Percentiles rank a stretch among this genome's conserved stretches.
Conservation (phyloP, 2,888 invertebrate genomes). For the Drosophila siamana region DNA sequence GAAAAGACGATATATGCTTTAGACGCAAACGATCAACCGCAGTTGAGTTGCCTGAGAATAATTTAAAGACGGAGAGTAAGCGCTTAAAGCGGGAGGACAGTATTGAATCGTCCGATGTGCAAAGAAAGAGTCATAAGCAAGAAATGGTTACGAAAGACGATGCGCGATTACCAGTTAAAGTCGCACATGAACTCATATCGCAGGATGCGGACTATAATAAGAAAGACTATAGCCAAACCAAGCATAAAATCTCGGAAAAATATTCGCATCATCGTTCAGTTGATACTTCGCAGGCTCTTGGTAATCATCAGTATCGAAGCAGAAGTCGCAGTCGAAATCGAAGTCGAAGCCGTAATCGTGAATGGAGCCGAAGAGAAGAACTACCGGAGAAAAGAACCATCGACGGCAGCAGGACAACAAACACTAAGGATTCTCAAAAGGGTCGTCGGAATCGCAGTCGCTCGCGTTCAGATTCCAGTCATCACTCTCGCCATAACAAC, state of each 20-base stretch:
- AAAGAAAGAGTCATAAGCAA: slow-evolving; percentile 4
- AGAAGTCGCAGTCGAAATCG: slow-evolving; percentile 26
- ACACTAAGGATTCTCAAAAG: background rate
- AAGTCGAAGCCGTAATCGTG: slow-evolving; percentile 13
- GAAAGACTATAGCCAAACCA: slow-evolving; percentile 10
- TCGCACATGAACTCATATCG: background rate
- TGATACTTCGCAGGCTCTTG: slow-evolving; percentile 2
- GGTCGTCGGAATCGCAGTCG: slow-evolving; percentile 19
- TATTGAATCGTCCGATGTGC: background rate
- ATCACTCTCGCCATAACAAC: background rate
- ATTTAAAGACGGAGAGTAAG: slow-evolving; percentile 20
- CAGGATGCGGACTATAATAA: background rate
- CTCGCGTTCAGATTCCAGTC: slow-evolving; percentile 29
- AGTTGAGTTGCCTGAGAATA: background rate
- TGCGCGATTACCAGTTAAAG: background rate
- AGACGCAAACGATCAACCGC: slow-evolving; percentile 62
- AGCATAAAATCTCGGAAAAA: background rate
- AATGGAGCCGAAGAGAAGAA: slow-evolving; percentile 1
- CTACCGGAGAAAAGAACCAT: background rate
- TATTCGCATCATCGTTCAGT: slow-evolving; percentile 3
- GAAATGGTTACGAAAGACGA: background rate
- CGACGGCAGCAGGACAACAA: background rate
- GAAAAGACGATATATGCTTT: slow-evolving; percentile 83
- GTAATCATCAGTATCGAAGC: slow-evolving; percentile 20
- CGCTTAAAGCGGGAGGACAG: slow-evolving; percentile 5